phyloP scores from a whole-genome alignment of 1,140 invertebrate species.

The Papilio dardanus region DNA sequence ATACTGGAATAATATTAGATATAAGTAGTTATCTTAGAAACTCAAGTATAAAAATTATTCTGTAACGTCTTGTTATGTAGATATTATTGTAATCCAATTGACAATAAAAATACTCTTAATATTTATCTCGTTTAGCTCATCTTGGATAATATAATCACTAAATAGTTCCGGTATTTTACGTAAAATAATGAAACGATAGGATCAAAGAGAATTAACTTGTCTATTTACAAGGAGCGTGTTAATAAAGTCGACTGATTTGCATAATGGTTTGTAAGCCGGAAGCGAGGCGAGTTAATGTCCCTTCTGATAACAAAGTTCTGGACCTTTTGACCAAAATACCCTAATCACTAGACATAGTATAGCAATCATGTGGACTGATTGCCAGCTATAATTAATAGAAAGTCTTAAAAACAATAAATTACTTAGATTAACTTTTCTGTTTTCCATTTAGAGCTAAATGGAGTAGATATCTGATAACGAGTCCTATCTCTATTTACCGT shows the following conservation, averaged over 20 bases:
- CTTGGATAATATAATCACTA: not conserved
- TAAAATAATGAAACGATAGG: not conserved
- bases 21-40: not conserved
- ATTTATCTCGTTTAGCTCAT: not conserved
- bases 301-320: not conserved
- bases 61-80: too few relatives aligned
- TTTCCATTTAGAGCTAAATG: not conserved
- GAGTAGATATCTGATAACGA: not conserved
- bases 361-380: not conserved
- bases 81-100: too few relatives aligned
- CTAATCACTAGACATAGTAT: not conserved
- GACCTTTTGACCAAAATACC: not conserved
- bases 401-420: not conserved
- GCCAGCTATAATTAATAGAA: not conserved
- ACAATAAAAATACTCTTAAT: not conserved
- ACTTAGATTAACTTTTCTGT: not conserved
- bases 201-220: slow-evolving; percentile 16
- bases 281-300: not conserved
- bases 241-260: slow-evolving; percentile 21
- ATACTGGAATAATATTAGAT: not conserved
- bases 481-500: not conserved
- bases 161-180: slow-evolving; percentile 10
- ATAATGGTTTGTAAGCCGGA: slow-evolving; percentile 27
- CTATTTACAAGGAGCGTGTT: slow-evolving; percentile 18
- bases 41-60: too few relatives aligned